A percentile compares a stretch with the other conserved stretches of the same genome.
These are phyloP conservation scores for Mesorhabditis belari DNA, from an alignment of 2,888 invertebrate species.

Conservation along the genomic window DNA sequence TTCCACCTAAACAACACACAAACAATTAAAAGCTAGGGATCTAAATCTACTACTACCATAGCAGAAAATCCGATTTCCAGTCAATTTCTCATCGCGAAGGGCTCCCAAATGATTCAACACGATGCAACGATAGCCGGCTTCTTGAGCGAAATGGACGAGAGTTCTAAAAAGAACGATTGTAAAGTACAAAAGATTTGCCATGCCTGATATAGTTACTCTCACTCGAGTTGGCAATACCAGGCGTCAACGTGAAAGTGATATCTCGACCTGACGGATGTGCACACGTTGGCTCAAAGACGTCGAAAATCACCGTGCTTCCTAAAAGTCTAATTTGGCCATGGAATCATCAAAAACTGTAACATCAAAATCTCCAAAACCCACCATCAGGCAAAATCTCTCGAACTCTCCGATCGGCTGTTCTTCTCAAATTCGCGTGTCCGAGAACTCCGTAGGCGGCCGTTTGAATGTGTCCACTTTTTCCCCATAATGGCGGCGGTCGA, in stretches of 20 bases:
- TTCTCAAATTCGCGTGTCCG: constrained; percentile 72
- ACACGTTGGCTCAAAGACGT: constrained; percentile 75
- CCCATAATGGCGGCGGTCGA: constrained; percentile 66
- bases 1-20: constrained; percentile 66
- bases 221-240: constrained; percentile 87
- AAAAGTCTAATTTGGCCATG: no score
- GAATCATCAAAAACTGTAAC: no score
- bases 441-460: constrained; percentile 76
- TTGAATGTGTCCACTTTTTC: constrained; percentile 88
- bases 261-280: constrained; percentile 7
- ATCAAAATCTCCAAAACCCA: no score
- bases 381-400: constrained; percentile 3
- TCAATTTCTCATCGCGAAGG: constrained; percentile 74
- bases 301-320: constrained; percentile 79
- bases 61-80: constrained; percentile 79
- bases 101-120: constrained; percentile 90
- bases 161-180: neutral
- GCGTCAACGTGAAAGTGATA: constrained; percentile 68
- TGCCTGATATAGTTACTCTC: constrained; percentile 88
- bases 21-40: neutral
- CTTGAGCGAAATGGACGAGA: constrained; percentile 62
- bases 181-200: constrained; percentile 56
- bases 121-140: constrained; percentile 81
- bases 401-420: constrained; percentile 3
- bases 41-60: constrained; percentile 66